These are phyloP conservation scores for Hipparchia sbordonii DNA, from an alignment of 2,888 invertebrate genomes.

Conservation along the genomic window DNA sequence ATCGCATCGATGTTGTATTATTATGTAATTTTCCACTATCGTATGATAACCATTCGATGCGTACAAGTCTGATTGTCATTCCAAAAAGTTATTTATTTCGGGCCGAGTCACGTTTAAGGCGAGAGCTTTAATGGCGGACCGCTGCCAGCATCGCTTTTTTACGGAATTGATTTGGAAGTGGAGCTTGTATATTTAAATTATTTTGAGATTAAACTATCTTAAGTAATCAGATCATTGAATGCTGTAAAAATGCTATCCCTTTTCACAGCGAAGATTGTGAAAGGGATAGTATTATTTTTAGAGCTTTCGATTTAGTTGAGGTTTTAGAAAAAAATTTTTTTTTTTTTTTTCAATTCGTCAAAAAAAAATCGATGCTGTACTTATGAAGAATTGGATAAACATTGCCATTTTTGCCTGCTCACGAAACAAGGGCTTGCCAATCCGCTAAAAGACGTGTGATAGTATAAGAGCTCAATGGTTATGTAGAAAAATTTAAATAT, in stretches of 20 bases:
- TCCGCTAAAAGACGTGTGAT: constrained; percentile 66
- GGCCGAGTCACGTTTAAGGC: background rate
- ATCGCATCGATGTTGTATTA: constrained; percentile 87
- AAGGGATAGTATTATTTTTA: too few relatives aligned
- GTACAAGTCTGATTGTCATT: constrained; percentile 74
- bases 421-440: constrained; percentile 67
- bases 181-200: too few relatives aligned
- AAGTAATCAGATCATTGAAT: too few relatives aligned
- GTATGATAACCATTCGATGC: constrained; percentile 36
- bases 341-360: background rate
- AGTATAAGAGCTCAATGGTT: constrained; percentile 72
- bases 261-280: background rate
- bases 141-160: background rate
- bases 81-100: constrained; percentile 53
- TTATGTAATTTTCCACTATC: constrained; percentile 81
- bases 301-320: too few relatives aligned
- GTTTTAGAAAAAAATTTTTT: background rate
- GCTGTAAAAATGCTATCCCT: too few relatives aligned
- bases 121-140: constrained; percentile 1
- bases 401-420: constrained; percentile 74
- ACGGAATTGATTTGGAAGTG: too few relatives aligned
- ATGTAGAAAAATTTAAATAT: constrained; percentile 51
- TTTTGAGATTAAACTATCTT: too few relatives aligned
- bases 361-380: constrained; percentile 6
- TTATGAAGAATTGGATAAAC: constrained; percentile 40